Base-by-base conservation (phyloP, 1,140 invertebrate genomes). In the Chelonus insularis region DNA sequence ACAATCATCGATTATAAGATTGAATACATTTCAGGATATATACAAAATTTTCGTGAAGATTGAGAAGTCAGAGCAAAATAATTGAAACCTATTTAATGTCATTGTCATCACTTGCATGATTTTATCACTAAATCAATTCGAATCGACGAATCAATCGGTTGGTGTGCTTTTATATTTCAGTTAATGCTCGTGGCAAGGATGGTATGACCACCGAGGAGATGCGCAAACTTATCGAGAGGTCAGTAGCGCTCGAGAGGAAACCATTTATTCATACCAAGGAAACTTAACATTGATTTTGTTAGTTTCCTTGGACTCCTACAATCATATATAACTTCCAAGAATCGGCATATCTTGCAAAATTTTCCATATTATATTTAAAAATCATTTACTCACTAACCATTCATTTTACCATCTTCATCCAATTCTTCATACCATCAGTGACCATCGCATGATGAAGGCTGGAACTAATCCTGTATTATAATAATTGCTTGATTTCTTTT, bases 181-280 rank as follows among this genome's bases (percentile, higher is more conserved):
- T 89, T 81, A 88, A 81, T 81, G 75, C 85, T 77, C 85, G 84
- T 81, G 81, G 81, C 83, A 92, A 93, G 90, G 91, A 93, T 88
- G 90, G 89, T 84, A 89, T 93, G 88, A 89, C 91, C 85, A 92
- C 90, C 83, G 92, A 94, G 85, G 93, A 94, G 87, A 94, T 94
- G 91, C 88, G 92, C 84, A 94, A 94, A 89, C 90, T 95, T 83
- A 92, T 95, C 85, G 93, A 95, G 88, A 94, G 92, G 92, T 95
- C 87, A 93, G 86, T 88, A 83, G 68, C 68, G 74, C 67, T 69
- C 63, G 65, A 66, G 66, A 63, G 64, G 56, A 60, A 64, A 61
- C n/a, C n/a, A n/a, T n/a, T n/a, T n/a, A 61, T 36, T 50, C 43
- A 43, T 16, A 14, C 16, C 41, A 43, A 34, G 9, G 11, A 57